Conservation (phyloP, 2,888 invertebrate species). For the Hirtodrosophila trivittata region DNA sequence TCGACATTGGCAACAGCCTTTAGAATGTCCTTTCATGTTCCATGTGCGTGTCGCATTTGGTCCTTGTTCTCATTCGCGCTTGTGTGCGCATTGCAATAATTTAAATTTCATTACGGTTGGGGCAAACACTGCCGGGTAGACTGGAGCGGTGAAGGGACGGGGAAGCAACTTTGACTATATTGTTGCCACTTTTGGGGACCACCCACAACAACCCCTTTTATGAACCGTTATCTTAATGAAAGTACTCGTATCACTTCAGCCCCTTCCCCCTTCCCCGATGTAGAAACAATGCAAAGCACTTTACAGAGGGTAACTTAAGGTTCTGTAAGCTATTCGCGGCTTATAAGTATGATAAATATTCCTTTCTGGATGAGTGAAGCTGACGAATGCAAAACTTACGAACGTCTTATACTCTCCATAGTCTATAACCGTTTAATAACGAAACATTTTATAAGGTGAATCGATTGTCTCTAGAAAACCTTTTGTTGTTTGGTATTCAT, state of each 20-base stretch:
- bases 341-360: slow-evolving; percentile 8
- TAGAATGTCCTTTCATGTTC: slow-evolving; percentile 42
- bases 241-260: slow-evolving; percentile 1
- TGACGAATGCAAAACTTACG: too few relatives aligned
- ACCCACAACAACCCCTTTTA: slow-evolving; percentile 47
- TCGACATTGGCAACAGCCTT: slow-evolving; percentile 15
- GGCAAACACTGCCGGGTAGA: too few relatives aligned
- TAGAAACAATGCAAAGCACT: slow-evolving; percentile 2
- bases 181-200: neutral
- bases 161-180: neutral
- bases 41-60: slow-evolving; percentile 41
- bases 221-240: slow-evolving; percentile 22
- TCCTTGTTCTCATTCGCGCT: slow-evolving; percentile 60
- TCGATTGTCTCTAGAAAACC: too few relatives aligned
- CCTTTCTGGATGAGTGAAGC: neutral
- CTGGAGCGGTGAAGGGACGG: too few relatives aligned
- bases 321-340: neutral
- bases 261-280: neutral
- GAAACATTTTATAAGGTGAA: too few relatives aligned
- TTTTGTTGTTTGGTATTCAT: too few relatives aligned
- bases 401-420: too few relatives aligned
- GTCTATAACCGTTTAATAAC: too few relatives aligned
- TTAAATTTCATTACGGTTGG: slow-evolving; percentile 55
- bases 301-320: too few relatives aligned
- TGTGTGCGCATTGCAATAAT: slow-evolving; percentile 68